Percentiles rank a stretch among this genome's conserved stretches.
Evolutionary conservation across 2,797 vertebrate species (phyloP).

Genomic region (Alfaro cultratus): DNA sequence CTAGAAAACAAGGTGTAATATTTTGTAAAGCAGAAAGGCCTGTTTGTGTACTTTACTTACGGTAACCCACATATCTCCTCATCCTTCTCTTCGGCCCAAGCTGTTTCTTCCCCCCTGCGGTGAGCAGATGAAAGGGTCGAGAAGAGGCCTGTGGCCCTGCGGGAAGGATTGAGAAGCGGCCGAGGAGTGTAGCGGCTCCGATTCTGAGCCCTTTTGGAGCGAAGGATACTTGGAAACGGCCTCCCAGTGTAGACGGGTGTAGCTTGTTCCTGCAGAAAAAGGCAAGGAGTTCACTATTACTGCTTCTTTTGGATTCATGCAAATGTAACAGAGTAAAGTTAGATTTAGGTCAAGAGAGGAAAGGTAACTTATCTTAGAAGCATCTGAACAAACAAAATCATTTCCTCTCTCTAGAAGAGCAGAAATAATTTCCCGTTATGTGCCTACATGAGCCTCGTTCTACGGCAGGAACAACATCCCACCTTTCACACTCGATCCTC

Average conservation of each 20-base stretch:
- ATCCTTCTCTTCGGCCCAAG: constrained; percentile 33
- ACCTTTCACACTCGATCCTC: neutral
- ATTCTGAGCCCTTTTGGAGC: constrained; percentile 38
- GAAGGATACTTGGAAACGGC: constrained; percentile 80
- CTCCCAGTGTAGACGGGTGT: constrained; percentile 62
- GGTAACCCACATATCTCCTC: constrained; percentile 34
- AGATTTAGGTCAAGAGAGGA: neutral
- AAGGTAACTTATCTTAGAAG: neutral
- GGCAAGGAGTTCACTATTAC: neutral
- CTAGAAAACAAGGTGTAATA: neutral
- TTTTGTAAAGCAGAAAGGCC: neutral
- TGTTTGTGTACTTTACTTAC: constrained; percentile 59
- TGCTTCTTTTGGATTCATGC: neutral
- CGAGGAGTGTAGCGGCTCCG: constrained; percentile 72
- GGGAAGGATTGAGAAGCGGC: constrained; percentile 81
- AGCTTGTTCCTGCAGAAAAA: constrained; percentile 52
- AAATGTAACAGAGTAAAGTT: neutral
- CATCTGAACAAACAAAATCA: constrained; percentile 6
- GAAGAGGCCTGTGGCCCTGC: constrained; percentile 76
- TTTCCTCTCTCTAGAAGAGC: neutral
- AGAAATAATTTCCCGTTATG: neutral
- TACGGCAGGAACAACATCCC: constrained; percentile 15
- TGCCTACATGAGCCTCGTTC: neutral
- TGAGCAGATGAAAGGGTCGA: constrained; percentile 54
- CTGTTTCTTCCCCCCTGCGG: constrained; percentile 34